Percentiles rank a stretch among this genome's conserved stretches.
Conservation (phyloP, 1,140 invertebrate species). For the Wasmannia auropunctata region DNA sequence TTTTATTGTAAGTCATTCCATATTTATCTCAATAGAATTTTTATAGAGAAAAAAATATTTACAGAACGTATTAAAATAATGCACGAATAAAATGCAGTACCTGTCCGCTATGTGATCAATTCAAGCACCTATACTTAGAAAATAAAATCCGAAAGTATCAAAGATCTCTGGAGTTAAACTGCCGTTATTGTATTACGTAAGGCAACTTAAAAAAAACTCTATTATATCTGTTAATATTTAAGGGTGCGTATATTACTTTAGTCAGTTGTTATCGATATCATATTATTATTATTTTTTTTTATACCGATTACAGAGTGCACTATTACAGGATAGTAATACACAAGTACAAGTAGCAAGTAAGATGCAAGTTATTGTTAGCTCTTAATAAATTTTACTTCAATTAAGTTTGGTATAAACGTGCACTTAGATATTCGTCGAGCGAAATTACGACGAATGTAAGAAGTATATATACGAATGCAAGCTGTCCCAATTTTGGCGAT, state of each 20-base stretch:
- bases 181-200: conserved; percentile 2
- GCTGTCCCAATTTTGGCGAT: not conserved
- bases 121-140: not conserved
- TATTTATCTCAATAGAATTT: conserved; percentile 31
- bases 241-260: not conserved
- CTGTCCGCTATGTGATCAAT: conserved; percentile 22
- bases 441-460: not conserved
- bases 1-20: conserved; percentile 23
- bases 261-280: conserved; percentile 17
- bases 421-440: not conserved
- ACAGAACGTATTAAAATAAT: not conserved
- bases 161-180: not conserved
- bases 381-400: conserved; percentile 6
- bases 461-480: not conserved
- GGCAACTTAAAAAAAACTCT: not conserved
- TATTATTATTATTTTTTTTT: not conserved
- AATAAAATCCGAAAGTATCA: not conserved
- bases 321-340: no score
- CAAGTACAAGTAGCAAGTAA: conserved; percentile 19
- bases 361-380: not conserved
- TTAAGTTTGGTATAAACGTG: not conserved
- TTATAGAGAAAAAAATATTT: conserved; percentile 47
- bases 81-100: conserved; percentile 20
- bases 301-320: not conserved
- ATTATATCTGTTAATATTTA: not conserved